phyloP scores from a whole-genome alignment of 2,888 invertebrate genomes.

The Antheraea yamamai region DNA sequence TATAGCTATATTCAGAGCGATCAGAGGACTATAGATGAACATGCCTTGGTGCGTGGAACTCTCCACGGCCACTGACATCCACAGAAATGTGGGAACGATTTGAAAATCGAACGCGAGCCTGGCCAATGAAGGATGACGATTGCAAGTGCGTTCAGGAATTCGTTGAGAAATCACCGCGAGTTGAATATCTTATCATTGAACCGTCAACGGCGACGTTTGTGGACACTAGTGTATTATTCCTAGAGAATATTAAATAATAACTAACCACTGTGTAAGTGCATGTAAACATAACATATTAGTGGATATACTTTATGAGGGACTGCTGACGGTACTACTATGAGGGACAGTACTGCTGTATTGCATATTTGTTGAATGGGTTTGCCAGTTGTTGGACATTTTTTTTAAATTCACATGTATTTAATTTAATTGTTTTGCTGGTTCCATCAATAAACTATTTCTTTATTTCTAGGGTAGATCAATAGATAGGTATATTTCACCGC shows the following conservation, averaged over 20 bases:
- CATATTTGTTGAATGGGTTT: no score
- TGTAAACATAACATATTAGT: neutral
- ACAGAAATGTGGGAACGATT: constrained; percentile 47
- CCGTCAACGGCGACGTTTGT: constrained; percentile 20
- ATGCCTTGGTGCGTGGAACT: constrained; percentile 1
- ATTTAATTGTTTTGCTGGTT: no score
- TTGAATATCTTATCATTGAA: constrained; percentile 69
- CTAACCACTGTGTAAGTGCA: neutral
- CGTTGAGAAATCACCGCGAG: constrained; percentile 73
- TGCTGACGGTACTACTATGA: neutral
- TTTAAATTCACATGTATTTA: no score
- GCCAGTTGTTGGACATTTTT: no score
- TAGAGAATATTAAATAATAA: constrained; percentile 22
- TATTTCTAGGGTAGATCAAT: no score
- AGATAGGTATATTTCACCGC: neutral
- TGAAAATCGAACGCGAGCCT: constrained; percentile 61
- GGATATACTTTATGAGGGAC: neutral
- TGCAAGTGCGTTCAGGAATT: constrained; percentile 77
- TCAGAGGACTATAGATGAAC: no score
- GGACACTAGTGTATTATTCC: constrained; percentile 13
- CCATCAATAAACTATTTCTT: no score
- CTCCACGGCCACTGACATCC: constrained; percentile 23
- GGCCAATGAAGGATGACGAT: constrained; percentile 70
- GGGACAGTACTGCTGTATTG: no score
- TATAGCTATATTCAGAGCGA: no score